These are phyloP conservation scores for Polyergus mexicanus DNA, from an alignment of 1,140 invertebrate species.

Conservation along the genomic window DNA sequence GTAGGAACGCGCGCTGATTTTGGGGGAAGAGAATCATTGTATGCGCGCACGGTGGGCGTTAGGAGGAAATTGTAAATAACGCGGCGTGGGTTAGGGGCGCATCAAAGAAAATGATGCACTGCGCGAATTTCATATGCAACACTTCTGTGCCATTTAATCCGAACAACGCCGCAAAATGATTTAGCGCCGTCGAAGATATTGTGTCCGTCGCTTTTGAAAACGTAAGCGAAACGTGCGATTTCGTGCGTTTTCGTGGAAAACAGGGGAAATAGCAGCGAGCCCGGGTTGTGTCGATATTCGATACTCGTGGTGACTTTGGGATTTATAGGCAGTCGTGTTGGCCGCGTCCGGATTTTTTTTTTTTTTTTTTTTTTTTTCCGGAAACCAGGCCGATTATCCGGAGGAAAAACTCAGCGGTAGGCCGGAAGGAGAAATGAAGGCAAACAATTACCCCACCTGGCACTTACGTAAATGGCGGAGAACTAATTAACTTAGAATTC, in stretches of 20 bases:
- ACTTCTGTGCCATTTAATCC: constrained; percentile 73
- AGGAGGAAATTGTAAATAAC: constrained; percentile 65
- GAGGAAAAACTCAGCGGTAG: constrained; percentile 57
- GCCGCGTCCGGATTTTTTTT: constrained; percentile 8
- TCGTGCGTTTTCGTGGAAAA: constrained; percentile 65
- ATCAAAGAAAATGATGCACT: constrained; percentile 71
- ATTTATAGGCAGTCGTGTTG: constrained; percentile 35
- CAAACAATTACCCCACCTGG: constrained; percentile 64
- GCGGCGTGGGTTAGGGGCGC: constrained; percentile 32
- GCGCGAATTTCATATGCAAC: constrained; percentile 67
- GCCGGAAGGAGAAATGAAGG: constrained; percentile 57
- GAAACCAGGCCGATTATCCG: constrained; percentile 60
- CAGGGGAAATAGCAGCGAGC: constrained; percentile 66
- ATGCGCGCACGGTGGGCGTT: constrained; percentile 5
- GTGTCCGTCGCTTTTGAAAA: constrained; percentile 40
- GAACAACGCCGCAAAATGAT: constrained; percentile 59
- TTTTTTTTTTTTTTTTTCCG: constrained; percentile 19
- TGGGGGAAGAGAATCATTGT: constrained; percentile 23
- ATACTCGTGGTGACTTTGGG: constrained; percentile 53
- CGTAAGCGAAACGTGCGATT: constrained; percentile 54
- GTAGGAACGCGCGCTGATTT: constrained; percentile 18
- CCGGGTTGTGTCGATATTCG: constrained; percentile 68
- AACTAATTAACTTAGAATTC: constrained; percentile 70
- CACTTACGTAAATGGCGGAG: constrained; percentile 65
- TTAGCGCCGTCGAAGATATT: constrained; percentile 59